phyloP scores from a whole-genome alignment of 1,140 invertebrate genomes.

The Antheraea mylitta region DNA sequence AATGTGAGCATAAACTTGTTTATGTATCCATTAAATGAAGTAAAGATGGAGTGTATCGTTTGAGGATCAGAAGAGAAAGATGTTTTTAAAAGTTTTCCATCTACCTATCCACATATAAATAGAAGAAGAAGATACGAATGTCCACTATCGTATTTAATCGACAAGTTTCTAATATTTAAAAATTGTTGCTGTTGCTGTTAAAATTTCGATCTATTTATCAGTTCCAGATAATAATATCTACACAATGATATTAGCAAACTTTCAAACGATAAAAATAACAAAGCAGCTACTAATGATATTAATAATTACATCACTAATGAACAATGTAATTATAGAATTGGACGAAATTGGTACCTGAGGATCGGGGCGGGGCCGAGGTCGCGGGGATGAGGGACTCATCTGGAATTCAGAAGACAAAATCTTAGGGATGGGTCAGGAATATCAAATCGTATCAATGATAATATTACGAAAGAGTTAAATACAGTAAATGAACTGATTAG shows the following conservation, averaged over 20 bases:
- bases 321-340: constrained; percentile 31
- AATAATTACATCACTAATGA: constrained; percentile 1
- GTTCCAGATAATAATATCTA: too few relatives aligned
- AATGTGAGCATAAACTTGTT: too few relatives aligned
- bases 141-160: too few relatives aligned
- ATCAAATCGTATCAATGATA: constrained; percentile 28
- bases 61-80: too few relatives aligned
- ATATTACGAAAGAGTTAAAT: constrained; percentile 16
- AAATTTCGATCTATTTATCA: too few relatives aligned
- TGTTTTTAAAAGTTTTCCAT: too few relatives aligned
- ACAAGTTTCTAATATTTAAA: too few relatives aligned
- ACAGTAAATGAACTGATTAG: neutral
- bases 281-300: neutral
- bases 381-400: constrained; percentile 77
- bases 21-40: too few relatives aligned
- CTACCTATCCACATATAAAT: too few relatives aligned
- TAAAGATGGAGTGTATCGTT: too few relatives aligned
- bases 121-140: too few relatives aligned
- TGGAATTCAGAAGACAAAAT: constrained; percentile 77
- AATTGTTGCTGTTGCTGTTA: too few relatives aligned
- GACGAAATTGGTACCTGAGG: constrained; percentile 72
- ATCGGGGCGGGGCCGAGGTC: constrained; percentile 75
- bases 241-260: neutral
- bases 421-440: constrained; percentile 65
- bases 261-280: neutral